Percentiles rank a stretch among this genome's conserved stretches.
Conservation (phyloP, 2,888 invertebrate species). For the Pardosa pseudoannulata region DNA sequence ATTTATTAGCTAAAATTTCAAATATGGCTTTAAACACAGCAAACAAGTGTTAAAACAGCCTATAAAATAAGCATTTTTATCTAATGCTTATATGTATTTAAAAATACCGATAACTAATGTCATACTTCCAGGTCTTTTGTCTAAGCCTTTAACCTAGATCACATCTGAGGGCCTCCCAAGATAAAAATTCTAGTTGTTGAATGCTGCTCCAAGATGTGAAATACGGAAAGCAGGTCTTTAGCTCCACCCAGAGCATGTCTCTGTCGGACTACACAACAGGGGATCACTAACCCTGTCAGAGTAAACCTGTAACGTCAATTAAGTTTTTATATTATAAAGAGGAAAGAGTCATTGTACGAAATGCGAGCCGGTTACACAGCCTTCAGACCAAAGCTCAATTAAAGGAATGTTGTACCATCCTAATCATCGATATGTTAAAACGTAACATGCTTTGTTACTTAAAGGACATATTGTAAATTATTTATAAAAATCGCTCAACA, state of each 20-base stretch:
- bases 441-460: neutral
- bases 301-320: slow-evolving; percentile 9
- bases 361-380: neutral
- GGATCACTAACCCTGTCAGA: slow-evolving; percentile 2
- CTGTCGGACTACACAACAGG: neutral
- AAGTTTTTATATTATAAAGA: neutral
- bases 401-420: neutral
- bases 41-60: too few species aligned
- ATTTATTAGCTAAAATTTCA: too few species aligned
- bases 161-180: too few species aligned
- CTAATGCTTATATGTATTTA: too few species aligned
- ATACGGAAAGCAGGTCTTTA: neutral
- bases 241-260: neutral
- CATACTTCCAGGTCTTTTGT: too few species aligned
- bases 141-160: too few species aligned
- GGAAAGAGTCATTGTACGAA: neutral
- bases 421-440: neutral
- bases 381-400: neutral
- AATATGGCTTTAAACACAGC: too few species aligned
- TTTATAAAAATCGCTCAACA: neutral
- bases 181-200: neutral
- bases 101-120: too few species aligned
- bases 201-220: neutral
- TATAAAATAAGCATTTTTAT: too few species aligned
- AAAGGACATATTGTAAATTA: neutral